Evolutionary conservation across 2,113 vertebrate genomes (phyloP).

Genomic region (Notarius lentiginosus): DNA sequence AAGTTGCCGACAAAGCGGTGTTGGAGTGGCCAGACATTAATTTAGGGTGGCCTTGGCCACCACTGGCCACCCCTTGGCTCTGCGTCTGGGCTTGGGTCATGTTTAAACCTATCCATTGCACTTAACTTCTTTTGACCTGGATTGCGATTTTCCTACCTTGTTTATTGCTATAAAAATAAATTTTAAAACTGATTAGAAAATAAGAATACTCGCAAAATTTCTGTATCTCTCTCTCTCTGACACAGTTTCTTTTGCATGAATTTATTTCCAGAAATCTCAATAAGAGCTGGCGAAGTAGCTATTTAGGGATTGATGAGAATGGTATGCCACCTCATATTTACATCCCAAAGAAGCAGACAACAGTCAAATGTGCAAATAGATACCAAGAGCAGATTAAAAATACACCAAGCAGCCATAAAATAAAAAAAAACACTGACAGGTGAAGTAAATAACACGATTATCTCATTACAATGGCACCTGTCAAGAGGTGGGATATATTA

Average conservation of each 20-base stretch:
- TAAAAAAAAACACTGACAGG: too few relatives aligned
- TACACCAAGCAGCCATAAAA: too few relatives aligned
- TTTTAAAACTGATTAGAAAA: too few relatives aligned
- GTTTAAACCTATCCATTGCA: neutral
- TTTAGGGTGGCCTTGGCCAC: too few relatives aligned
- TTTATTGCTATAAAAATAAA: neutral
- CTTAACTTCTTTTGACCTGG: neutral
- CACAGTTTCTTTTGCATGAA: neutral
- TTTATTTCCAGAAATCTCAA: neutral
- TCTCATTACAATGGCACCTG: too few relatives aligned
- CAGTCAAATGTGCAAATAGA: neutral
- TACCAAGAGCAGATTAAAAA: neutral
- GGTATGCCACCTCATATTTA: neutral
- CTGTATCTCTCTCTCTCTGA: neutral
- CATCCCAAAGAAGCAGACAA: neutral
- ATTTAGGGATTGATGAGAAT: neutral
- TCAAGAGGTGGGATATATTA: too few relatives aligned
- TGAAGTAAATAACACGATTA: too few relatives aligned
- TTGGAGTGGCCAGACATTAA: too few relatives aligned
- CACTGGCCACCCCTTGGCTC: too few relatives aligned
- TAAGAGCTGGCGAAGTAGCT: neutral
- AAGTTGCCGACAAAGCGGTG: too few relatives aligned
- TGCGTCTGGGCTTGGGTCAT: neutral
- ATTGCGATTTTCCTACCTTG: neutral
- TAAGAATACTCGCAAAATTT: neutral